Conservation (phyloP, 2,888 invertebrate genomes). For the Lamproptera curius region DNA sequence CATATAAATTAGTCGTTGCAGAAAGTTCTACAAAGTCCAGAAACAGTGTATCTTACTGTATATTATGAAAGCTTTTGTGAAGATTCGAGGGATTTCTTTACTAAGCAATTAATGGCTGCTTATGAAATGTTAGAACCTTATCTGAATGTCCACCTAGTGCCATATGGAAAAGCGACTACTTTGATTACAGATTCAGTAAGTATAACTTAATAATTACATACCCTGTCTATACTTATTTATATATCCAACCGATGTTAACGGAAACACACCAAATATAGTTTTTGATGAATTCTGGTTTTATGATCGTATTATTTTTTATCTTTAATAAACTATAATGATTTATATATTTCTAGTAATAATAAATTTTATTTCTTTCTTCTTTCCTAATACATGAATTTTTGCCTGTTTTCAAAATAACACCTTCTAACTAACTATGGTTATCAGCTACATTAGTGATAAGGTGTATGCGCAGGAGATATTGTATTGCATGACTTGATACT, state of each 20-base stretch:
- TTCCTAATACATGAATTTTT: background rate
- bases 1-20: background rate
- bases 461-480: background rate
- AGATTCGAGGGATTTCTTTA: constrained; percentile 85
- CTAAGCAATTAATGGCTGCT: constrained; percentile 81
- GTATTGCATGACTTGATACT: background rate
- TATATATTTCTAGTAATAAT: no score
- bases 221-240: no score
- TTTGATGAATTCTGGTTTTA: background rate
- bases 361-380: no score
- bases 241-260: no score
- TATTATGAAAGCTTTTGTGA: constrained; percentile 90
- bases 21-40: background rate
- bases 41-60: constrained; percentile 48
- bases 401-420: background rate
- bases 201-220: background rate
- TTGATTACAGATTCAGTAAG: constrained; percentile 22
- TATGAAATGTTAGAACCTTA: constrained; percentile 77
- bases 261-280: background rate
- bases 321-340: background rate
- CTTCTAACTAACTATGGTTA: no score
- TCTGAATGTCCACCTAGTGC: constrained; percentile 82
- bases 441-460: no score
- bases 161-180: constrained; percentile 85
- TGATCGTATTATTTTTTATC: background rate